A percentile compares a stretch with the other conserved stretches of the same genome.
phyloP scores from a whole-genome alignment of 2,113 vertebrate genomes.

The Pipra filicauda region DNA sequence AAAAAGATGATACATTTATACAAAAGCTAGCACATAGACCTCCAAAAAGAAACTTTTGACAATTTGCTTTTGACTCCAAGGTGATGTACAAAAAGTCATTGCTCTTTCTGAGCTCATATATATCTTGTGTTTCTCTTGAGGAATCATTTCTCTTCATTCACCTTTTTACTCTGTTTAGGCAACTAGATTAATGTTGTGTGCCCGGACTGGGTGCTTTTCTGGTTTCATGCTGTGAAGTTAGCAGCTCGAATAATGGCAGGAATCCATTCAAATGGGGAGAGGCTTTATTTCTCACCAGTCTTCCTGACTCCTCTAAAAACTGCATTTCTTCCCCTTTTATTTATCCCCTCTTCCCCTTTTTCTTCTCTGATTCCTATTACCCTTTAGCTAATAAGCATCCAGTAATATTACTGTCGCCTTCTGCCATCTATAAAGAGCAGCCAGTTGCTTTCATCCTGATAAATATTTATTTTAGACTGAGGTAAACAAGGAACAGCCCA shows the following conservation, averaged over 20 bases:
- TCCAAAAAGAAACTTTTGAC: not conserved
- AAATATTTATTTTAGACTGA: constrained; percentile 8
- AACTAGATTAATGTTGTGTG: not conserved
- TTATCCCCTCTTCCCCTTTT: not conserved
- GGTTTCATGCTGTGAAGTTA: not conserved
- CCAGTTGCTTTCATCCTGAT: not conserved
- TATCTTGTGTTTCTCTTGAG: not conserved
- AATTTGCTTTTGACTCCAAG: constrained; percentile 8
- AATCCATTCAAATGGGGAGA: not conserved
- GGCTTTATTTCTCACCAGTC: not conserved
- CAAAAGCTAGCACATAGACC: not conserved
- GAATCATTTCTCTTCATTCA: constrained; percentile 43
- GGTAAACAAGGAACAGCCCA: not conserved
- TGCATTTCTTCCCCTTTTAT: not conserved
- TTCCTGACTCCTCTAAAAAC: not conserved
- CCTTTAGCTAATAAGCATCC: constrained; percentile 7
- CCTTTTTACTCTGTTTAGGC: constrained; percentile 6
- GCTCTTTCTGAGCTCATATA: constrained; percentile 9
- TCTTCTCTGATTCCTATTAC: not conserved
- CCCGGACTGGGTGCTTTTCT: not conserved
- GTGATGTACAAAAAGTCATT: not conserved
- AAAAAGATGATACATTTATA: not conserved
- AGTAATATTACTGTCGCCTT: not conserved
- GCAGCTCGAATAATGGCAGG: not conserved
- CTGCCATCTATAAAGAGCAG: not conserved